A percentile compares a stretch with the other conserved stretches of the same genome.
These are phyloP conservation scores for Anguilla anguilla DNA, from an alignment of 2,797 vertebrate species.

Conservation along the genomic window DNA sequence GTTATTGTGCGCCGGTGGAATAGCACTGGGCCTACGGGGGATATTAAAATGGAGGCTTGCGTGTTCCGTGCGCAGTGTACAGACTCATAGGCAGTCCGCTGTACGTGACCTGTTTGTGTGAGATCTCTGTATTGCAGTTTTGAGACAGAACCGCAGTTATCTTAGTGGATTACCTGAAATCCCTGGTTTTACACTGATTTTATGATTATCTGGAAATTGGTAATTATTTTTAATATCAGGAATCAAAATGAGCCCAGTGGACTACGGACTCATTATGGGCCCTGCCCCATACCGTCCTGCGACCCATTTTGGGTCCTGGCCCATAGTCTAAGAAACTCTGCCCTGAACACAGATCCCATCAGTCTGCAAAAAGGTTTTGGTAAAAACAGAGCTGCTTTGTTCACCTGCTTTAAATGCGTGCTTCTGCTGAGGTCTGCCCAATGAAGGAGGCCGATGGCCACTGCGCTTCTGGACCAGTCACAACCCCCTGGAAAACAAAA, in stretches of 20 bases:
- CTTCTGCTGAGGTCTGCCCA: background rate
- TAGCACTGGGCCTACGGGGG: conserved; percentile 34
- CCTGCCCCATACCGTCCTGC: too few species aligned
- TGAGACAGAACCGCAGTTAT: conserved; percentile 71
- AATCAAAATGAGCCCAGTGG: too few species aligned
- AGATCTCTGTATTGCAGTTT: conserved; percentile 67
- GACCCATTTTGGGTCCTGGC: too few species aligned
- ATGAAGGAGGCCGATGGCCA: background rate
- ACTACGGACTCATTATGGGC: too few species aligned
- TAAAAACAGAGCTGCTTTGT: conserved; percentile 58
- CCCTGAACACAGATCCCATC: conserved; percentile 59
- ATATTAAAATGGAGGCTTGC: conserved; percentile 40
- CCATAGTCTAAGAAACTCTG: too few species aligned
- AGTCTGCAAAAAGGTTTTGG: conserved; percentile 69
- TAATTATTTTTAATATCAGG: too few species aligned
- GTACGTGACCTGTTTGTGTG: conserved; percentile 71
- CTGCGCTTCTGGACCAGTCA: background rate
- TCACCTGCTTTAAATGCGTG: conserved; percentile 57
- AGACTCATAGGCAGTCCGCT: background rate
- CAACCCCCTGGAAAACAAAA: background rate
- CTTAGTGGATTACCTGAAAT: conserved; percentile 78
- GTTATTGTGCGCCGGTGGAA: conserved; percentile 51
- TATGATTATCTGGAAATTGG: too few species aligned
- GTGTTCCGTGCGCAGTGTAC: conserved; percentile 2
- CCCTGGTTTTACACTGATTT: conserved; percentile 39